Conservation (phyloP, 2,113 vertebrate genomes). For the Suncus etruscus region DNA sequence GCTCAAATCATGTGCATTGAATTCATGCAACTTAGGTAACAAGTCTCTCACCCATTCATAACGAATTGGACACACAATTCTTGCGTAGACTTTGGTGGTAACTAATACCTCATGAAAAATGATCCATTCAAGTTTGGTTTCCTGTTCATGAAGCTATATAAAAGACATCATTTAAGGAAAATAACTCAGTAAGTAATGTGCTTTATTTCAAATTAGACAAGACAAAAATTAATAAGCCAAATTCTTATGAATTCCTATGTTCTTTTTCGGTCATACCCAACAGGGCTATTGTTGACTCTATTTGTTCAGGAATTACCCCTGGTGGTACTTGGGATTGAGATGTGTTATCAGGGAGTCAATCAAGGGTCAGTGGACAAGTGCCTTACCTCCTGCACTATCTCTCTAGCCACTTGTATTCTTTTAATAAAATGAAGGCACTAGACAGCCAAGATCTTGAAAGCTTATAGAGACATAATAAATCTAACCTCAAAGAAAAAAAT, state of each 20-base stretch:
- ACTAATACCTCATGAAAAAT: conserved; percentile 97
- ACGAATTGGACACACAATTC: conserved; percentile 95
- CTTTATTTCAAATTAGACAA: conserved; percentile 53
- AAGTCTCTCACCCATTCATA: conserved; percentile 97
- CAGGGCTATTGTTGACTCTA: no score
- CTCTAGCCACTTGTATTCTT: no score
- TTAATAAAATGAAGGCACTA: not conserved
- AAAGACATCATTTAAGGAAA: conserved; percentile 29
- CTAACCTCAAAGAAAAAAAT: conserved; percentile 55
- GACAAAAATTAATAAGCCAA: conserved; percentile 19
- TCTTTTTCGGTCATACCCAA: not conserved
- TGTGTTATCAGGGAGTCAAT: no score
- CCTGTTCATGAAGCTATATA: conserved; percentile 93
- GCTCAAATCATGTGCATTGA: conserved; percentile 95
- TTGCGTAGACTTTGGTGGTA: conserved; percentile 94
- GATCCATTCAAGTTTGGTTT: conserved; percentile 94
- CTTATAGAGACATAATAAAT: conserved; percentile 25
- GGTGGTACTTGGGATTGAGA: no score
- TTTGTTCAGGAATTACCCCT: no score
- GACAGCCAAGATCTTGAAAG: conserved; percentile 8
- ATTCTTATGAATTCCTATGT: conserved; percentile 37
- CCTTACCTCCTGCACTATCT: no score
- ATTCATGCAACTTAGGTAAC: conserved; percentile 95
- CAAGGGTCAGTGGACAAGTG: no score
- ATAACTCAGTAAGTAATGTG: conserved; percentile 42